Conservation (phyloP, 1,140 invertebrate species). For the Drosophila ananassae region DNA sequence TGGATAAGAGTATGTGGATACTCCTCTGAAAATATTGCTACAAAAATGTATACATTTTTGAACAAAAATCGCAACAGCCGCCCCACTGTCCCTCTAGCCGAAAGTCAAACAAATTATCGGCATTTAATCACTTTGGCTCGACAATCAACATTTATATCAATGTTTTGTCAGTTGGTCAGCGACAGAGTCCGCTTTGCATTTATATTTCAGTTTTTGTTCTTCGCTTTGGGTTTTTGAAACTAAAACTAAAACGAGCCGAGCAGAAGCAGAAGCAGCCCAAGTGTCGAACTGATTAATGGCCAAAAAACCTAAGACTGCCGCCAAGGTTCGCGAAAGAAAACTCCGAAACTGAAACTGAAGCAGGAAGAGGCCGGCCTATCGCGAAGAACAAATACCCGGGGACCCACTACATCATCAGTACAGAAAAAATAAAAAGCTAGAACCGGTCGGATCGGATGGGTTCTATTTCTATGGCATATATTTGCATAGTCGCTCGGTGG, state of each 20-base stretch:
- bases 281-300: constrained; percentile 45
- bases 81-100: constrained; percentile 34
- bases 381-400: neutral
- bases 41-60: neutral
- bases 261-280: constrained; percentile 23
- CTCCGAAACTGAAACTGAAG: constrained; percentile 27
- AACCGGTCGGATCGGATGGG: constrained; percentile 29
- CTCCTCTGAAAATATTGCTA: no score
- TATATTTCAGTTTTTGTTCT: neutral
- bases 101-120: constrained; percentile 73
- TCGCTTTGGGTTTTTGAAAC: neutral
- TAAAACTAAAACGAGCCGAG: constrained; percentile 1
- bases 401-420: constrained; percentile 44
- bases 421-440: constrained; percentile 45
- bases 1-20: no score
- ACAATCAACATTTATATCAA: constrained; percentile 58
- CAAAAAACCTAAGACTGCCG: neutral
- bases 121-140: constrained; percentile 58
- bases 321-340: constrained; percentile 19
- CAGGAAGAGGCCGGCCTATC: constrained; percentile 21
- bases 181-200: neutral
- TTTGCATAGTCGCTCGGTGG: constrained; percentile 61
- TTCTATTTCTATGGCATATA: constrained; percentile 52
- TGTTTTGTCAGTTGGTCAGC: constrained; percentile 52
- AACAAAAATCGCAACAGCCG: neutral